Conservation (phyloP, 2,888 invertebrate genomes). For the Synanthedon tipuliformis region DNA sequence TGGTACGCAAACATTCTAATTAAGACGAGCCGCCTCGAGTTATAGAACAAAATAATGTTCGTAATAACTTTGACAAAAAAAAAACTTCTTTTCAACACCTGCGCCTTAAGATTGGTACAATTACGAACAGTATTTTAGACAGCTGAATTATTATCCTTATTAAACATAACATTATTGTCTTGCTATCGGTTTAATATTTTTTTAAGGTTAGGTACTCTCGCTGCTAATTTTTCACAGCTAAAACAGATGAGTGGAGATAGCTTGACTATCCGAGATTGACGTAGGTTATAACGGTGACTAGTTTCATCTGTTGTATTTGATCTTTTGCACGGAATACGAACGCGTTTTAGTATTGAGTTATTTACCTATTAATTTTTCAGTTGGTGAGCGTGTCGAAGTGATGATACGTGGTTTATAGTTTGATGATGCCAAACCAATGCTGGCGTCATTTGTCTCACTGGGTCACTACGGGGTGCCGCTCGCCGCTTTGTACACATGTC, state of each 20-base stretch:
- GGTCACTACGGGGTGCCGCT: constrained; percentile 21
- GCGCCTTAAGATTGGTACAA: background rate
- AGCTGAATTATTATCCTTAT: constrained; percentile 5
- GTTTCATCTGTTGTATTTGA: no score
- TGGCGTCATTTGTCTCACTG: constrained; percentile 12
- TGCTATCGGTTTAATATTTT: no score
- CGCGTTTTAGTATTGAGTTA: no score
- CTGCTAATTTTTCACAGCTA: no score
- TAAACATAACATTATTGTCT: constrained; percentile 12
- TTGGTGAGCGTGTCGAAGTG: constrained; percentile 24
- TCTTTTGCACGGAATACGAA: no score
- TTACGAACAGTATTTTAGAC: no score
- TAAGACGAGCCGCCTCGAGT: constrained; percentile 32
- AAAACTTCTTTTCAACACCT: constrained; percentile 1
- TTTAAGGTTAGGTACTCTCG: no score
- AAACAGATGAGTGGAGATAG: no score
- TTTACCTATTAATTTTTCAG: constrained; percentile 29
- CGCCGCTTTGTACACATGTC: constrained; percentile 23
- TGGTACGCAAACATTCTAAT: constrained; percentile 36
- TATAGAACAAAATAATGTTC: constrained; percentile 23
- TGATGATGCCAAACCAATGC: constrained; percentile 7
- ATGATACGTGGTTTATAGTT: constrained; percentile 40
- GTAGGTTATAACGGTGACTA: no score
- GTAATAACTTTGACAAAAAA: constrained; percentile 21
- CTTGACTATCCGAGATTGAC: no score